Base-by-base conservation (phyloP, 1,140 invertebrate species). In the Cheumatopsyche charites region DNA sequence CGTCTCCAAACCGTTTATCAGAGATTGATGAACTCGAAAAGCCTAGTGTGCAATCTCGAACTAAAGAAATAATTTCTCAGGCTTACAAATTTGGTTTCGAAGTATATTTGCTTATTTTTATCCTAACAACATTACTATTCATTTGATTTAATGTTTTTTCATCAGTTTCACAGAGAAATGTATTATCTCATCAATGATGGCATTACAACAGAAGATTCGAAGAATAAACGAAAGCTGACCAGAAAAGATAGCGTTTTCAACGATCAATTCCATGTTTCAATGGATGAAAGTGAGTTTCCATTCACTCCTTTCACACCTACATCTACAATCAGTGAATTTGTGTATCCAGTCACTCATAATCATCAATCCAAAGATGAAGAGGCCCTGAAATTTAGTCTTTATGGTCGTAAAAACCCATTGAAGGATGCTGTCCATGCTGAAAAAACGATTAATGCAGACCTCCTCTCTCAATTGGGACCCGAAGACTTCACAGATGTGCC, bases 41-140 rank as follows among this genome's bases (percentile, higher is more conserved):
- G 55, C 78, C 79, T 6, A 78, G 77, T n/a, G 70, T 68, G 5
- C 82, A 68, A 15, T 88, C 88, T 0, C 82, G 92, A 45, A 89
- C 90, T 9, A 83, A 92, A 0, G 94, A 96, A 79, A 91, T 95
- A 36, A 82, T 96, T 45, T 90, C 95, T 80, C 93, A 94, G 78
- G 91, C 91, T 62, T 96, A 91, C 81, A 92, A 91, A 80, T 93
- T 95, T 82, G 93, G 92, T 1, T 97, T 96, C 82, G 94, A 94
- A 84, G 89, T 91, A 80, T 79, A 71, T 77, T n/a, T 42, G 17
- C 11, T 42, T 41, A 42, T 42, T 42, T 63, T 4, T 63, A 26
- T 45, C n/a, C 2, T 62, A 45, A 62, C 29, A 70, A 41, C 3
- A 62, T 58, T 23, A 70, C 9, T 65, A 41, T 42, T 47, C 15